Conservation (phyloP, 2,888 invertebrate genomes). For the Aphidoletes aphidimyza region DNA sequence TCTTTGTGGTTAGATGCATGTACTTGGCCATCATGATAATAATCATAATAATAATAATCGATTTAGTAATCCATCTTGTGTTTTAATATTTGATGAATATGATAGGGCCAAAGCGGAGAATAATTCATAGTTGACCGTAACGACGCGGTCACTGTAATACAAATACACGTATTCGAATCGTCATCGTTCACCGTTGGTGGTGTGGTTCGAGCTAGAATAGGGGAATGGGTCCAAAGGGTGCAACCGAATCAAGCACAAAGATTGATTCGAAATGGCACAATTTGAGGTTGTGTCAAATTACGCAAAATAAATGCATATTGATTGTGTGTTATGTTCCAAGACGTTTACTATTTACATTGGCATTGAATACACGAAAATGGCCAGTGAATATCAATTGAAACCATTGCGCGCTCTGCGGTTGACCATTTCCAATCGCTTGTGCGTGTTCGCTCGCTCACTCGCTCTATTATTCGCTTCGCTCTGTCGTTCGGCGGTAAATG, state of each 20-base stretch:
- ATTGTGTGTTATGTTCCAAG: conserved; percentile 40
- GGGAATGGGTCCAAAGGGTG: neutral
- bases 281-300: conserved; percentile 42
- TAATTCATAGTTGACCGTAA: conserved; percentile 47
- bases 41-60: conserved; percentile 48
- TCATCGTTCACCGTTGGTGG: neutral
- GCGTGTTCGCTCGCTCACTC: neutral
- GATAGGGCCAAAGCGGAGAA: conserved; percentile 35
- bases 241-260: neutral
- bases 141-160: conserved; percentile 35
- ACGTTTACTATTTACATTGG: conserved; percentile 44
- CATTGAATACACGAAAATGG: conserved; percentile 27
- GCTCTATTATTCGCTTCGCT: neutral
- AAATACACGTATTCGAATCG: neutral
- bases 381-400: conserved; percentile 46
- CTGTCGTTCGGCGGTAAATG: neutral
- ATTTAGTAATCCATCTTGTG: conserved; percentile 51
- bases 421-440: neutral
- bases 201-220: neutral
- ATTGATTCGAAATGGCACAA: conserved; percentile 39
- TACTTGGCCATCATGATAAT: conserved; percentile 8
- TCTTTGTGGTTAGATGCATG: conserved; percentile 38
- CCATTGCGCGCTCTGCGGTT: conserved; percentile 40
- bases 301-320: conserved; percentile 51
- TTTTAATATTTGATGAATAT: conserved; percentile 49